Evolutionary conservation across 1,140 invertebrate genomes (phyloP).

Genomic region (Nephila pilipes): DNA sequence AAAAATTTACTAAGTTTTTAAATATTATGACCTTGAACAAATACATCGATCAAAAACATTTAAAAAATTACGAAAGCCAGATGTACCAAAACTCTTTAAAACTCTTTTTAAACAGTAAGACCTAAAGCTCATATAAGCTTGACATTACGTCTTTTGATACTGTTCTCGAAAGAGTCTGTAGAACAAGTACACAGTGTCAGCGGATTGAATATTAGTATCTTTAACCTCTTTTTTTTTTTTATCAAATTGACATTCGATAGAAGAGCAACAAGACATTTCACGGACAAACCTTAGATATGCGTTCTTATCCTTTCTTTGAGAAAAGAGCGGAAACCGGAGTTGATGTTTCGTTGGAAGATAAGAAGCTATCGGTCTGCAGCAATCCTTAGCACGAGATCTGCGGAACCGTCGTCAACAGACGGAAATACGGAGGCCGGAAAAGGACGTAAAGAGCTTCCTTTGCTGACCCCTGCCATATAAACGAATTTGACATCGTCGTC

Average conservation of each 20-base stretch:
- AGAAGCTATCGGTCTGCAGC: constrained; percentile 38
- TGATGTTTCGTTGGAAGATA: constrained; percentile 49
- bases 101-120: no score
- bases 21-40: no score
- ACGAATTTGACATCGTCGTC: constrained; percentile 13
- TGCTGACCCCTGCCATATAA: constrained; percentile 24
- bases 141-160: no score
- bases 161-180: no score
- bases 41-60: no score
- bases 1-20: no score
- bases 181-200: no score
- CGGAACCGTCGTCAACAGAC: constrained; percentile 60
- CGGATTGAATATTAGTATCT: background rate
- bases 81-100: no score
- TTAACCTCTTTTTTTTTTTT: background rate
- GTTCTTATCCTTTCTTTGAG: constrained; percentile 6
- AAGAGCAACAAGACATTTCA: constrained; percentile 21
- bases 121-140: no score
- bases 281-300: constrained; percentile 25
- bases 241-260: background rate
- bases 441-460: constrained; percentile 68
- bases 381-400: constrained; percentile 58
- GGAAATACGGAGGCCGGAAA: constrained; percentile 66
- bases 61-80: no score
- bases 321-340: constrained; percentile 35